Evolutionary conservation across 2,113 vertebrate species (phyloP).

Genomic region (Colius striatus): DNA sequence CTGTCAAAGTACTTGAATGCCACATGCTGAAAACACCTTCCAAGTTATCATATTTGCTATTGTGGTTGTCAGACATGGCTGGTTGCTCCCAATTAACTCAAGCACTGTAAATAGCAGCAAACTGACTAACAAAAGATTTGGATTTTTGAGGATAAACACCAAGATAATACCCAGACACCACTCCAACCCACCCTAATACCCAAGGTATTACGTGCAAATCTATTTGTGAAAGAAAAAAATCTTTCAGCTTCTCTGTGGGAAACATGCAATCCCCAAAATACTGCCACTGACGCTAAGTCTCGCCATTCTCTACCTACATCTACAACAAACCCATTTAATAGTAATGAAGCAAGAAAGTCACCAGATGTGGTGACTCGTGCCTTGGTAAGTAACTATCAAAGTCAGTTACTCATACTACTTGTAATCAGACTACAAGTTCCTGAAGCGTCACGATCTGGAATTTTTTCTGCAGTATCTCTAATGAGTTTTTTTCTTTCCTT

Average conservation of each 20-base stretch:
- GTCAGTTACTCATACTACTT: neutral
- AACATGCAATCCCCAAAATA: neutral
- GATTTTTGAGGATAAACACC: neutral
- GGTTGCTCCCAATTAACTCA: neutral
- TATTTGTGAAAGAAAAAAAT: neutral
- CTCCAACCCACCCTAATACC: neutral
- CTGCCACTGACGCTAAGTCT: neutral
- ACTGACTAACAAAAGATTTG: neutral
- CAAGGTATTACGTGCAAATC: neutral
- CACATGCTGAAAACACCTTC: neutral
- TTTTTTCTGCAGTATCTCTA: neutral
- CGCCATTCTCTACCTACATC: neutral
- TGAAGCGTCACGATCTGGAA: neutral
- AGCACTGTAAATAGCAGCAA: neutral
- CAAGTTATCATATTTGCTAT: neutral
- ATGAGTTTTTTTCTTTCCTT: neutral
- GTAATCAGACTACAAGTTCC: neutral
- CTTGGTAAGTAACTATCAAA: neutral
- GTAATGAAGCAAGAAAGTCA: neutral
- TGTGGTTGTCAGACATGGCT: neutral
- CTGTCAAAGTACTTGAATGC: neutral
- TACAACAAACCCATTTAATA: neutral
- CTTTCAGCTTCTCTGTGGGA: neutral
- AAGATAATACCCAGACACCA: neutral
- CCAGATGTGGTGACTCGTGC: neutral